Evolutionary conservation across 2,113 vertebrate species (phyloP), one percentile per base, ranked within the genome.

Genomic region (Clupea harengus): DNA sequence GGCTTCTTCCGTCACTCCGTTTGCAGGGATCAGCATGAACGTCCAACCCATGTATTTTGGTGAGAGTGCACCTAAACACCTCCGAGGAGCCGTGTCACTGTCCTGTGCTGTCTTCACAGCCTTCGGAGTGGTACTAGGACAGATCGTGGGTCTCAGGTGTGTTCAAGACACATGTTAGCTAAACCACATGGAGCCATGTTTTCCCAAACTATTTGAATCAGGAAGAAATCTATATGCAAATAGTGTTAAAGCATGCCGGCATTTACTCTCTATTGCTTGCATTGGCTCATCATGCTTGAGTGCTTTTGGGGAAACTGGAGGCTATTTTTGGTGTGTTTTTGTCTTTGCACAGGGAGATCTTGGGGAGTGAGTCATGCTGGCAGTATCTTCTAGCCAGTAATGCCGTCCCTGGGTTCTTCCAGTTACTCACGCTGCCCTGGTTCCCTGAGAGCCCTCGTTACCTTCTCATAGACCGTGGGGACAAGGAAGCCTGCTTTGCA

Each of bases 31-130:
- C 82, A 95, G 97, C 93, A 97, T 99, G 96, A 97, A 94, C n/a
- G 90, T 98, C 44, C 97, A 99, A 90, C 97, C 97, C 86, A 97
- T 98, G 97, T 98, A 98, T 85, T 95, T 99, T 90, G 97, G 96
- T 28, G 97, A 98, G 90, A 97, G 96, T 18, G 96, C 96, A 7
- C 96, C 97, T 18, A 97, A 95, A 92, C 94, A 97, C 86, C 91
- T 97, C 46, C 91, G 97, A 82, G 97, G 97, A 78, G 95, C 95
- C 0, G 90, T 96, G 86, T 92, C 97, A 39, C 87, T 97, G 91
- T 96, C 96, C 2, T 97, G 95, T 2, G 96, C 97, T 54, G 93
- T 96, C 0, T 99, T 97, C 87, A 95, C 96, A 28, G 93, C 97
- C 22, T 95, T 98, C 47, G 97, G 97, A 13, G 89, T 98, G 0